Percentiles rank a stretch among this genome's conserved stretches.
These are phyloP conservation scores for Trachemys scripta DNA, from an alignment of 2,113 vertebrate genomes.

Conservation along the genomic window DNA sequence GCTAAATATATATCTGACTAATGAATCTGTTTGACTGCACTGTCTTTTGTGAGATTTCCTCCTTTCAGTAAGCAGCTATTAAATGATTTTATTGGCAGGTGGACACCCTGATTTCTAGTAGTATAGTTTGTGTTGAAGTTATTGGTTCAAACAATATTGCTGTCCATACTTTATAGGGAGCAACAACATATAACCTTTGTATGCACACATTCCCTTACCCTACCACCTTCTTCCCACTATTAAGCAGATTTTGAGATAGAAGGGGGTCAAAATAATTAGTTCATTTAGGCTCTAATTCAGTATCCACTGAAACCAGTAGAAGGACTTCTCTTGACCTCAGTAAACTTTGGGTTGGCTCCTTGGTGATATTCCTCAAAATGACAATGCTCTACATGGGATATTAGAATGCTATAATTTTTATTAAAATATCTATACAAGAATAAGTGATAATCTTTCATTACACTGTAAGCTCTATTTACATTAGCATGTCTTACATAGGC, in stretches of 20 bases:
- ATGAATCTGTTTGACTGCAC: background rate
- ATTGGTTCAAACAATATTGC: background rate
- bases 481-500: background rate
- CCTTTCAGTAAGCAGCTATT: background rate
- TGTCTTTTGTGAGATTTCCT: background rate
- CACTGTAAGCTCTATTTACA: background rate
- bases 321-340: background rate
- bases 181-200: fast-evolving
- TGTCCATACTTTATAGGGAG: fast-evolving
- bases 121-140: background rate
- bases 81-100: background rate
- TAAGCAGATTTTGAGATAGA: background rate
- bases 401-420: slow-evolving; percentile 20
- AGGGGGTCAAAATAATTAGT: background rate
- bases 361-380: slow-evolving; percentile 56
- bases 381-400: slow-evolving; percentile 22
- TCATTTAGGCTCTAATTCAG: background rate
- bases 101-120: background rate
- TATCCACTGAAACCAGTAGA: background rate
- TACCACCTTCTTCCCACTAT: background rate
- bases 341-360: background rate
- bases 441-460: background rate
- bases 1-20: background rate
- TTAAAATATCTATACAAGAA: background rate
- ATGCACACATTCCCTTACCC: background rate